Conservation (phyloP, 2,888 invertebrate species). For the Luffia ferchaultella region DNA sequence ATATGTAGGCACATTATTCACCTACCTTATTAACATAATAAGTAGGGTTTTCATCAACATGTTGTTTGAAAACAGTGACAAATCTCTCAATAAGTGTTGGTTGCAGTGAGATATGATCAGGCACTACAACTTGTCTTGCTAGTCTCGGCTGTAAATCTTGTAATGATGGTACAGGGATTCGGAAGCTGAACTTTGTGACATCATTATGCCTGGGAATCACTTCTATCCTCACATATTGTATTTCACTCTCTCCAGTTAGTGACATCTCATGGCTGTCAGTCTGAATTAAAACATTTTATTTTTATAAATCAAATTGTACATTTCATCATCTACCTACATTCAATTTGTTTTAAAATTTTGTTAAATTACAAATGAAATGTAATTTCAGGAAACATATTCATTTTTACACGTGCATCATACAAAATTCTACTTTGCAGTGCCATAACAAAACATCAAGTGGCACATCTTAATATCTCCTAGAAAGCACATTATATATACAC, state of each 20-base stretch:
- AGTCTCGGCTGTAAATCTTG: constrained; percentile 70
- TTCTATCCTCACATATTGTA: constrained; percentile 84
- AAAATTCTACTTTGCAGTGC: no score
- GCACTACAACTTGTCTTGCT: constrained; percentile 33
- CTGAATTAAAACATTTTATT: constrained; percentile 26
- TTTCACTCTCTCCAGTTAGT: constrained; percentile 71
- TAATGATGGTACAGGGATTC: constrained; percentile 81
- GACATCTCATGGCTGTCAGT: constrained; percentile 77
- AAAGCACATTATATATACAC: no score
- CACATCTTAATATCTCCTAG: no score
- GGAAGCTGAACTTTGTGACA: constrained; percentile 70
- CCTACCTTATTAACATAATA: constrained; percentile 65
- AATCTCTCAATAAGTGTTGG: constrained; percentile 85
- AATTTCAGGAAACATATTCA: no score
- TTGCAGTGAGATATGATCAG: constrained; percentile 52
- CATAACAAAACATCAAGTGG: no score
- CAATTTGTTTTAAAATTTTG: not conserved
- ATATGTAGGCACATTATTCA: no score
- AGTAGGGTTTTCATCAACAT: constrained; percentile 73
- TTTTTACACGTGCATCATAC: no score
- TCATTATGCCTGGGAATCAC: constrained; percentile 71
- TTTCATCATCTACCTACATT: not conserved
- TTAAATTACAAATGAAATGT: no score
- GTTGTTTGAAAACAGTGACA: constrained; percentile 81
- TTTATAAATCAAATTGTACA: not conserved